Evolutionary conservation across 92 coral and sea anemone species (phyloP).

Genomic region (Palythoa grandis): DNA sequence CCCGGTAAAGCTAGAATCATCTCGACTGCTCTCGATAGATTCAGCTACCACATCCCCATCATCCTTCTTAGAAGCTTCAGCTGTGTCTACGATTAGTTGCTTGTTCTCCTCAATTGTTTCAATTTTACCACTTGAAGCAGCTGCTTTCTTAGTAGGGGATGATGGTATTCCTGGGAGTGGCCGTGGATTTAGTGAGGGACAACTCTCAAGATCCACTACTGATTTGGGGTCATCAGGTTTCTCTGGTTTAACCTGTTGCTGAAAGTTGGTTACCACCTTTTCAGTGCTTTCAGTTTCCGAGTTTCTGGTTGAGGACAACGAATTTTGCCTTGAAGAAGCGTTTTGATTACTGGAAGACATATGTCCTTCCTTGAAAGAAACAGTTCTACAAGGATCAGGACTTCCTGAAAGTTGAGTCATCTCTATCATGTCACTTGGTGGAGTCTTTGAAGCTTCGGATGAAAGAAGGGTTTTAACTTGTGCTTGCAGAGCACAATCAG

Average conservation of each 20-base stretch:
- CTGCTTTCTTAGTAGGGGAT: neutral
- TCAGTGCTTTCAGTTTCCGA: neutral
- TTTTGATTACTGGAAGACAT: neutral
- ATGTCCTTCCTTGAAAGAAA: neutral
- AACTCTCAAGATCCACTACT: neutral
- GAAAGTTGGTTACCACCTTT: neutral
- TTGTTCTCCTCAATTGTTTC: conserved; percentile 10
- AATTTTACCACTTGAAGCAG: neutral
- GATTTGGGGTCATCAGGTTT: neutral
- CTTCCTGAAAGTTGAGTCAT: conserved; percentile 8
- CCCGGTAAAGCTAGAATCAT: conserved; percentile 30
- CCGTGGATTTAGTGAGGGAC: neutral
- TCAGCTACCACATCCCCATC: neutral
- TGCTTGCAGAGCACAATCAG: neutral
- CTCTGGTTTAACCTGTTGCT: neutral
- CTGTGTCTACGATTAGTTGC: neutral
- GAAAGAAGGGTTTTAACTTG: neutral
- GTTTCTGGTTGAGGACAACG: neutral
- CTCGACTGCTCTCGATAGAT: neutral
- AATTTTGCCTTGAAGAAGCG: neutral
- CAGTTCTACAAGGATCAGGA: neutral
- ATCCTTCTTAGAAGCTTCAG: neutral
- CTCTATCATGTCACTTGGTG: conserved; percentile 13
- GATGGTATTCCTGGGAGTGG: conserved; percentile 28
- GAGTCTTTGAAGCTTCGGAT: neutral